A percentile compares a stretch with the other conserved stretches of the same genome.
These are phyloP conservation scores for Episyrphus balteatus DNA, from an alignment of 1,140 invertebrate genomes.

Conservation along the genomic window DNA sequence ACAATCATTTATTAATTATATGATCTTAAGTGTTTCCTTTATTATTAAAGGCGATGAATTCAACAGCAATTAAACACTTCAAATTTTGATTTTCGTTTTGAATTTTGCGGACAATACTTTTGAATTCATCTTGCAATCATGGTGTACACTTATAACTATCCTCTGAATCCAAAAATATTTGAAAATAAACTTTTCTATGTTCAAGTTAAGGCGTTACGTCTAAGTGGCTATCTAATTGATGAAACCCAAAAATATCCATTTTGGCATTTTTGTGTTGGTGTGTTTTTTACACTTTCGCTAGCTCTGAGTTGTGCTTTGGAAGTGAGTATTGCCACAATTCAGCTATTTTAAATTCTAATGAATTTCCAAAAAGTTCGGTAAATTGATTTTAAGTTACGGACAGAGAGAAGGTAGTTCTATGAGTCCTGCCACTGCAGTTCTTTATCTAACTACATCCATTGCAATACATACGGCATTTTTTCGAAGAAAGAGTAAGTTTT, in stretches of 20 bases:
- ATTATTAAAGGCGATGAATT: no score
- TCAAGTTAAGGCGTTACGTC: slow-evolving; percentile 16
- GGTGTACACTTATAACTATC: slow-evolving; percentile 5
- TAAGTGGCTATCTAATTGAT: slow-evolving; percentile 22
- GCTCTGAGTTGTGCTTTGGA: slow-evolving; percentile 21
- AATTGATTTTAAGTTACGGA: no score
- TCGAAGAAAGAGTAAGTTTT: slow-evolving; percentile 17
- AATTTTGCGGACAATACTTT: no score
- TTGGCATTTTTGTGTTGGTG: slow-evolving; percentile 15
- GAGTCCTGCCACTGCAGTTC: slow-evolving; percentile 25
- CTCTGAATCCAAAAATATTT: slow-evolving; percentile 9
- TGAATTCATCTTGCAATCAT: no score
- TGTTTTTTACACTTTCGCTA: slow-evolving; percentile 21
- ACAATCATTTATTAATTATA: no score
- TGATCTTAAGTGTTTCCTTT: no score
- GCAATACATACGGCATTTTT: slow-evolving; percentile 20
- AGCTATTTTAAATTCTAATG: no score
- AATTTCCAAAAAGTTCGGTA: no score
- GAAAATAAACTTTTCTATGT: slow-evolving; percentile 11
- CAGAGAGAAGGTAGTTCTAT: slow-evolving; percentile 17
- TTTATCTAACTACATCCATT: slow-evolving; percentile 22
- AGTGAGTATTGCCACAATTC: slow-evolving; percentile 3
- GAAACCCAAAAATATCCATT: slow-evolving; percentile 10
- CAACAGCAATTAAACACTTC: no score
- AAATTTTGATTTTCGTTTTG: no score